Percentiles rank a stretch among this genome's conserved stretches.
These are phyloP conservation scores for Diprion similis DNA, from an alignment of 1,140 invertebrate species.

Conservation along the genomic window DNA sequence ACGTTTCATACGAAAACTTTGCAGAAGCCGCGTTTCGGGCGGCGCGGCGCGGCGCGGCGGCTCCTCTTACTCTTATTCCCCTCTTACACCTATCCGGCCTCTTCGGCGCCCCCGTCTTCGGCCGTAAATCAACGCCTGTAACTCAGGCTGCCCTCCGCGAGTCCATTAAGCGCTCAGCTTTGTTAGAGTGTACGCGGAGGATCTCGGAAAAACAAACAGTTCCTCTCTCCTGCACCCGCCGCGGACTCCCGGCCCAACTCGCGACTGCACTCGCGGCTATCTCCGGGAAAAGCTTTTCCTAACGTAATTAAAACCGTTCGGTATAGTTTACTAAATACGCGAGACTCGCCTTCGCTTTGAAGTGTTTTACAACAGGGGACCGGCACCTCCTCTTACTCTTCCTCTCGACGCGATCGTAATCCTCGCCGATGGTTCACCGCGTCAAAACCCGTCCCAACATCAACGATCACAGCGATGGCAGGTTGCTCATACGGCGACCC, in stretches of 20 bases:
- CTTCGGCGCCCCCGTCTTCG: background rate
- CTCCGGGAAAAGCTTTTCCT: conserved; percentile 1
- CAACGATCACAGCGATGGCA: too few relatives aligned
- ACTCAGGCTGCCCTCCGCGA: conserved; percentile 1
- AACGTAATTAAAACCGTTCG: background rate
- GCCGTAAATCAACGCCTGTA: conserved; percentile 4
- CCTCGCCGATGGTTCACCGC: too few relatives aligned
- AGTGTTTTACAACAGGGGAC: conserved; percentile 1
- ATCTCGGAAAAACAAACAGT: conserved; percentile 1
- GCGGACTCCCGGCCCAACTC: background rate
- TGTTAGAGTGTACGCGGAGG: background rate
- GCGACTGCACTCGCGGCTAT: background rate
- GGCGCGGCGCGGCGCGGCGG: background rate
- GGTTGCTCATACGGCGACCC: too few relatives aligned
- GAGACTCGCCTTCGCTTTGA: background rate
- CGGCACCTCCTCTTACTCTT: too few relatives aligned
- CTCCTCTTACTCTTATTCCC: background rate
- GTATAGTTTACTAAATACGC: conserved; percentile 1
- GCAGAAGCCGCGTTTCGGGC: too few relatives aligned
- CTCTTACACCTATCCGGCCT: too few relatives aligned
- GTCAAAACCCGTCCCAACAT: too few relatives aligned
- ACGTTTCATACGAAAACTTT: background rate
- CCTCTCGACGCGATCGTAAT: too few relatives aligned
- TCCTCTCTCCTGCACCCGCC: background rate
- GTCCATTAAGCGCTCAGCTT: conserved; percentile 4